A percentile compares a stretch with the other conserved stretches of the same genome.
phyloP scores from a whole-genome alignment of 2,797 vertebrate genomes.

The Cephalopachus bancanus region DNA sequence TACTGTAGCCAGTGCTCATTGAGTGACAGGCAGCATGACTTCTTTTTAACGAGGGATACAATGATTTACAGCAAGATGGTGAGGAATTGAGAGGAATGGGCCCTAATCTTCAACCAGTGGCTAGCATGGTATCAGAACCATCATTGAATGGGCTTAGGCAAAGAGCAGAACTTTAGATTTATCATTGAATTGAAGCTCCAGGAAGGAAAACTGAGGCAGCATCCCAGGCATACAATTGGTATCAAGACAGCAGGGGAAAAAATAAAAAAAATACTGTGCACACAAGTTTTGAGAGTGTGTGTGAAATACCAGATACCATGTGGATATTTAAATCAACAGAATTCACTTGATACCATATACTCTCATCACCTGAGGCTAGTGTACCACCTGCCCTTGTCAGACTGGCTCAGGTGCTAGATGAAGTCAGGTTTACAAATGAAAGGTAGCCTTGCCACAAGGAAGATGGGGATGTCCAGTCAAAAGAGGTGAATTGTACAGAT shows the following conservation, averaged over 20 bases:
- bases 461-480: background rate
- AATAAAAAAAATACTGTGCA: background rate
- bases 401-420: background rate
- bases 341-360: background rate
- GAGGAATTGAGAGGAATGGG: background rate
- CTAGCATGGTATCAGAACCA: background rate
- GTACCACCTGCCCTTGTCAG: slow-evolving; percentile 39
- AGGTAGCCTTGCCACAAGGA: background rate
- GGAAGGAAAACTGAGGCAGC: background rate
- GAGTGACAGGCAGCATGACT: background rate
- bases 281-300: background rate
- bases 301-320: background rate
- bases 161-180: background rate
- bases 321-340: background rate
- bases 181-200: background rate
- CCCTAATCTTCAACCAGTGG: background rate
- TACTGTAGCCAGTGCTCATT: background rate
- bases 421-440: background rate
- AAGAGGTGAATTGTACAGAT: background rate
- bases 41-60: background rate
- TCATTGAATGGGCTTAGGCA: background rate
- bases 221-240: background rate
- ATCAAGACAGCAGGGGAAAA: background rate
- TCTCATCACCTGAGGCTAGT: background rate
- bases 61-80: background rate